Evolutionary conservation across 2,113 vertebrate genomes (phyloP).

Genomic region (Tragelaphus scriptus): DNA sequence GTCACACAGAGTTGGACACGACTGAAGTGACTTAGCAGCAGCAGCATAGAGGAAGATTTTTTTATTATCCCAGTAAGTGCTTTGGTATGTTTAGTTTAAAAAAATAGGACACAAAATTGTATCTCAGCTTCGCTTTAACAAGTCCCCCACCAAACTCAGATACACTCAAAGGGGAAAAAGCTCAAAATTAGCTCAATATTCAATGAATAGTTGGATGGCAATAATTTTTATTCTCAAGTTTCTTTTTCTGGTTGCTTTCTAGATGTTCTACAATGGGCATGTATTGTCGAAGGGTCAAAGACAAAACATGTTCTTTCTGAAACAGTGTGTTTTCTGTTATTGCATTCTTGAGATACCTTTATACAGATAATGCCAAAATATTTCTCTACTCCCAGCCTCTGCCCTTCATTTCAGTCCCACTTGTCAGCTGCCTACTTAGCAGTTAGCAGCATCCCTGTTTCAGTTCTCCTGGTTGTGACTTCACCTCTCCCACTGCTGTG

Average conservation of each 20-base stretch:
- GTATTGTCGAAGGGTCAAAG: not conserved
- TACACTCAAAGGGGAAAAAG: not conserved
- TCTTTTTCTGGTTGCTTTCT: slow-evolving; percentile 27
- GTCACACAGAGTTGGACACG: too few species aligned
- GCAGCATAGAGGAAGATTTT: not conserved
- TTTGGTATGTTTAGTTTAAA: not conserved
- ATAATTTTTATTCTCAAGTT: not conserved
- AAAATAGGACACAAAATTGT: not conserved
- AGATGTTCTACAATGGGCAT: not conserved
- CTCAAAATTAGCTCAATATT: slow-evolving; percentile 1
- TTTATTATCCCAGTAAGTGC: not conserved
- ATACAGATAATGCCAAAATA: not conserved
- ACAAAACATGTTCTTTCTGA: not conserved
- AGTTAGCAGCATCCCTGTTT: not conserved
- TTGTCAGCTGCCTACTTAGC: not conserved
- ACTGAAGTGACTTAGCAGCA: too few species aligned
- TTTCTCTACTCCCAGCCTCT: not conserved
- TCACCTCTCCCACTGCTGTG: not conserved
- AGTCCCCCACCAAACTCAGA: not conserved
- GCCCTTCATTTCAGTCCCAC: not conserved
- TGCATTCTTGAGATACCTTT: not conserved
- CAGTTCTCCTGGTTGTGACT: not conserved
- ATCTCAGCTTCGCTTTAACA: not conserved
- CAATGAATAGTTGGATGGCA: not conserved
- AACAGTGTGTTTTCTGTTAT: slow-evolving; percentile 19